A percentile compares a stretch with the other conserved stretches of the same genome.
phyloP scores from a whole-genome alignment of 2,113 vertebrate genomes.

The Dasyornis broadbenti region DNA sequence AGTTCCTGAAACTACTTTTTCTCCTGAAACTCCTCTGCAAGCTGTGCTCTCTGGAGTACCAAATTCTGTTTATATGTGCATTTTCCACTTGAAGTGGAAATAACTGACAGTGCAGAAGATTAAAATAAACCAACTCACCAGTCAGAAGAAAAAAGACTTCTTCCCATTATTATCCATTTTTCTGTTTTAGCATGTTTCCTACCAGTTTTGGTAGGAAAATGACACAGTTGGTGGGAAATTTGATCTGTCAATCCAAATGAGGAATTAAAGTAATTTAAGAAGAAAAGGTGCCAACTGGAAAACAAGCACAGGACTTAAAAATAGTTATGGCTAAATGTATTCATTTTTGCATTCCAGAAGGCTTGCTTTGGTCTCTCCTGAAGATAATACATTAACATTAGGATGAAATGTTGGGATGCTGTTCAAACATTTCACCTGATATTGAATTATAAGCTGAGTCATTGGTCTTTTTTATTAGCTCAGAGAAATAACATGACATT shows the following conservation, averaged over 20 bases:
- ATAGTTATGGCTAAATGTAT: not conserved
- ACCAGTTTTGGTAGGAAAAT: not conserved
- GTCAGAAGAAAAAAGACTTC: not conserved
- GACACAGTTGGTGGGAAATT: not conserved
- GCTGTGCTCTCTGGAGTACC: not conserved
- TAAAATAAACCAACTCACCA: not conserved
- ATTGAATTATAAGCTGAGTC: not conserved
- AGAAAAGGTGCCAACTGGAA: not conserved
- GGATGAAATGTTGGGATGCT: not conserved
- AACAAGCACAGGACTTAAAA: not conserved
- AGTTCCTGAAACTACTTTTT: not conserved
- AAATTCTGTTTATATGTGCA: not conserved
- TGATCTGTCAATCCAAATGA: not conserved
- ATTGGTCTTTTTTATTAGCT: not conserved
- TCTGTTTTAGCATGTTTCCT: not conserved
- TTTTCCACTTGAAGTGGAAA: constrained; percentile 11
- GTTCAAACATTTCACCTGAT: not conserved
- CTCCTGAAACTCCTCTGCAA: not conserved
- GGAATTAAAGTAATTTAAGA: not conserved
- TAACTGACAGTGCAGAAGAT: not conserved
- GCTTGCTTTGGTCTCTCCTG: not conserved
- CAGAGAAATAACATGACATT: not conserved
- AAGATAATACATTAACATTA: constrained; percentile 8
- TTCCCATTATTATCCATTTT: not conserved
- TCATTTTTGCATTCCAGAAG: not conserved